Percentiles rank a stretch among this genome's conserved stretches.
Evolutionary conservation across 2,113 vertebrate genomes (phyloP).

Genomic region (Ailurus styani): DNA sequence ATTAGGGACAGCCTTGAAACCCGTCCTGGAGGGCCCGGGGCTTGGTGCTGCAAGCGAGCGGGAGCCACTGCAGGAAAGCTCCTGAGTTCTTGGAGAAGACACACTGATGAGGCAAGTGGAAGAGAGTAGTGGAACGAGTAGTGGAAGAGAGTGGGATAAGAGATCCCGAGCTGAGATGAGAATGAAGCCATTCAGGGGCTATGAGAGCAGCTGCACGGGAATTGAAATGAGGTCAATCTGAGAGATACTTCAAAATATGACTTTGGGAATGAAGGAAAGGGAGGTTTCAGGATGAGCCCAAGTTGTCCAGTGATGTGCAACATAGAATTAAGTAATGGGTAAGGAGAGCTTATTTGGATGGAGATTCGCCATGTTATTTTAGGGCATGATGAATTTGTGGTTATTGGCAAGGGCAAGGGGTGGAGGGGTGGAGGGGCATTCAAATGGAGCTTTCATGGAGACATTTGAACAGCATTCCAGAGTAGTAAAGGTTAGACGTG

Average conservation of each 20-base stretch:
- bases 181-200: not conserved
- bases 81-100: not conserved
- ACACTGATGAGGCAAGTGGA: not conserved
- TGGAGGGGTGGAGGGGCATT: accelerated
- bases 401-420: not conserved
- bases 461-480: not conserved
- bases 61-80: not conserved
- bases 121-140: too few species aligned
- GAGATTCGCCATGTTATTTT: not conserved
- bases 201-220: not conserved
- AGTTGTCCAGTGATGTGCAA: not conserved
- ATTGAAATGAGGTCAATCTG: not conserved
- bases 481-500: not conserved
- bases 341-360: not conserved
- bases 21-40: not conserved
- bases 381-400: not conserved
- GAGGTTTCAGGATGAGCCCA: not conserved
- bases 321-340: not conserved
- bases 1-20: not conserved
- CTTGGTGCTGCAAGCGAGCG: too few species aligned
- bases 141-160: not conserved
- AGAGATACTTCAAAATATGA: not conserved
- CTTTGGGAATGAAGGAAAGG: not conserved
- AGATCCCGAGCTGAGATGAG: not conserved
- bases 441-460: not conserved